Evolutionary conservation across 2,888 invertebrate genomes (phyloP), one percentile per base, ranked within the genome.

Genomic region (Eupithecia inturbata): DNA sequence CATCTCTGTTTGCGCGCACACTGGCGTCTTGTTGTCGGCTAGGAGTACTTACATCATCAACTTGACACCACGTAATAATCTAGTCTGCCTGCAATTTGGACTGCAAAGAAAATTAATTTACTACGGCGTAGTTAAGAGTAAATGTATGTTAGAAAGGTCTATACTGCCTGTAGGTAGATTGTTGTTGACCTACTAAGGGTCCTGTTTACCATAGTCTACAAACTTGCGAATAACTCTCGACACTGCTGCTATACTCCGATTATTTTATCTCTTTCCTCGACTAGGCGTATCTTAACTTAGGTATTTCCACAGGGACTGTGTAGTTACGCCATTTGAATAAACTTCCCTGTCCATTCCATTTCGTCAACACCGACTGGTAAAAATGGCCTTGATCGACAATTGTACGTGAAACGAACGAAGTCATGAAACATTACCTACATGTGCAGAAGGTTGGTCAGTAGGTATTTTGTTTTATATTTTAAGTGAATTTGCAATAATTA

Each of bases 251-350:
- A n/a, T n/a, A 9, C 10, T 53, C 12, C 12, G 14, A 14, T 26
- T 57, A 26, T 57, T 22, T 53, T 26, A 57, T 26, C 53, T 57
- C 57, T 5, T 57, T 57, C 22, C 26, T 57, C 26, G 57, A 39
- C 26, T 68, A 39, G 36, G 60, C 60, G 16, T 60, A 60, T 60
- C 60, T 57, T 60, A 68, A 68, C 68, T 68, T 60, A 39, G 22
- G 19, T 39, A 68, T 68, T 68, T 68, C 68, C 57, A 39, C 57
- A 4, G 68, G 68, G 68, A 64, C n/a, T 33, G 63, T 19, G 53
- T n/a, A n/a, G 57, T 60, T n/a, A 26, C 14, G 16, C 71, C 64
- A 66, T 64, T 57, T 66, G 45, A 70, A 70, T 68, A 60, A 60
- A 39, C 36, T 60, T 68, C 36, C 36, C 22, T 10, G 36, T 31